phyloP scores from a whole-genome alignment of 30 jellyfish, hydroid and myxozoan species.

The Pelagia noctiluca region DNA sequence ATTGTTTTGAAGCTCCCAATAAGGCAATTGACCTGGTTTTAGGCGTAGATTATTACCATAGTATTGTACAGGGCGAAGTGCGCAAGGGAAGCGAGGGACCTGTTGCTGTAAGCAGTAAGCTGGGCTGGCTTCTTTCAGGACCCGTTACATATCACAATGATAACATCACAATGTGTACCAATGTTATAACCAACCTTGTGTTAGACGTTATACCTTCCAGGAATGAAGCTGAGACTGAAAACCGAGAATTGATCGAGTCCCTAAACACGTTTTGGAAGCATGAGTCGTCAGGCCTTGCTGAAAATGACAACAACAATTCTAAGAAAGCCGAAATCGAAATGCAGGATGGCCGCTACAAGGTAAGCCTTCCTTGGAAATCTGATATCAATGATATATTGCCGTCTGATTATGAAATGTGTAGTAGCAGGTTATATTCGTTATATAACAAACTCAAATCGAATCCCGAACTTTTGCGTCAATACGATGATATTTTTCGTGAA shows the following conservation, averaged over 20 bases:
- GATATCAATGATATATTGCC: conserved; percentile 5
- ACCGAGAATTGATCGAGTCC: conserved; percentile 18
- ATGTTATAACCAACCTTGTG: conserved; percentile 25
- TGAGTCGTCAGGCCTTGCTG: conserved; percentile 13
- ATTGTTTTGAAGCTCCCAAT: conserved; percentile 12
- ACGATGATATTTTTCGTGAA: conserved; percentile 34
- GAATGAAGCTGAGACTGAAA: conserved; percentile 6
- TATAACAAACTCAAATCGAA: neutral
- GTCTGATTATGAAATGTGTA: conserved; percentile 49
- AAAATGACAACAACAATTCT: neutral
- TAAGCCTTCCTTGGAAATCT: conserved; percentile 66
- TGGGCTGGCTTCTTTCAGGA: conserved; percentile 65
- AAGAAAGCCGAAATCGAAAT: conserved; percentile 12
- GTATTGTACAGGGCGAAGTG: conserved; percentile 47
- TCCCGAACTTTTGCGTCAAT: conserved; percentile 21
- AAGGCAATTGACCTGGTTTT: conserved; percentile 27
- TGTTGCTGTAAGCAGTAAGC: conserved; percentile 56
- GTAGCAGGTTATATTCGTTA: conserved; percentile 16
- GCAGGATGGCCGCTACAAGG: conserved; percentile 32
- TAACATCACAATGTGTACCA: conserved; percentile 6
- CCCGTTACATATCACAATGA: conserved; percentile 3
- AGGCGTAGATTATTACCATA: conserved; percentile 55
- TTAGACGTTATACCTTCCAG: conserved; percentile 7
- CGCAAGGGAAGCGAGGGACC: conserved; percentile 61
- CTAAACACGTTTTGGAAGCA: conserved; percentile 20